Conservation (phyloP, 2,797 vertebrate genomes). For the Garrulus glandarius region DNA sequence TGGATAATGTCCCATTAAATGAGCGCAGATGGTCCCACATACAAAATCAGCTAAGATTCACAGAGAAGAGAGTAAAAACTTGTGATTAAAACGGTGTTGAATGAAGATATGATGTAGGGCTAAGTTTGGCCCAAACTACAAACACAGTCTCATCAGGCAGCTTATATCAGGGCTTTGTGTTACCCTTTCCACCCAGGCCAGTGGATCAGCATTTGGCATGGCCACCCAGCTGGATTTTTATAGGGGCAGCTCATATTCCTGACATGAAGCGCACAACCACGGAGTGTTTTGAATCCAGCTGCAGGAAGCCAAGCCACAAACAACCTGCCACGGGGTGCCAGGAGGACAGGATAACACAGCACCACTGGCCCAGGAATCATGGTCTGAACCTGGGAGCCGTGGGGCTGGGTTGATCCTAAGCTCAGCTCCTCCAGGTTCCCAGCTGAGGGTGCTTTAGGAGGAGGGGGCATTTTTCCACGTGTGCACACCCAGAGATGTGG, state of each 20-base stretch:
- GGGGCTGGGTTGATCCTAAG: neutral
- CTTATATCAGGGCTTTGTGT: neutral
- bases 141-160: neutral
- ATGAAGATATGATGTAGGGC: neutral
- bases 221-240: neutral
- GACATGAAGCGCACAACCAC: accelerated
- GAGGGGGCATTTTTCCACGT: accelerated
- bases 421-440: neutral
- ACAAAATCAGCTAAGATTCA: neutral
- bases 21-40: accelerated
- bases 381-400: neutral
- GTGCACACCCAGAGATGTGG: too few relatives aligned
- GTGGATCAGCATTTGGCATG: neutral
- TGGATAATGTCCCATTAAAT: neutral
- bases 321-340: neutral
- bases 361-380: neutral
- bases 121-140: neutral
- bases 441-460: neutral
- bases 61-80: neutral
- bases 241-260: neutral
- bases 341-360: neutral
- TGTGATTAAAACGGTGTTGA: neutral
- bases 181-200: neutral
- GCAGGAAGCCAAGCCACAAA: neutral
- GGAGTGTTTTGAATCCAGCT: neutral